Evolutionary conservation across 1,140 invertebrate species (phyloP).

Genomic region (Drosophila watanabei): DNA sequence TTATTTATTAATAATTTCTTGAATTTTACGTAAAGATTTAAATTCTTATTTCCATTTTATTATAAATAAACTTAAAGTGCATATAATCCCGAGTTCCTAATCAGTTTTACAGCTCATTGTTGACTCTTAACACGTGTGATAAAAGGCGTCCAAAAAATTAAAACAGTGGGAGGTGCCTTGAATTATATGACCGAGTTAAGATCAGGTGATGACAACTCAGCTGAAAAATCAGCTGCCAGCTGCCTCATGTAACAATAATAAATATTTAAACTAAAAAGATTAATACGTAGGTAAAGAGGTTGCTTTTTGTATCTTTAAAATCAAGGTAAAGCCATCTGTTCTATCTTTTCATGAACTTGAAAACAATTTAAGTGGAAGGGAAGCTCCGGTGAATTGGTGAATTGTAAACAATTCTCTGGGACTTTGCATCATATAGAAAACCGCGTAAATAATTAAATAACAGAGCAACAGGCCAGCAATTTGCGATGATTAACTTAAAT

Average conservation of each 20-base stretch:
- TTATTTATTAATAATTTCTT: not conserved
- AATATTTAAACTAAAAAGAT: not conserved
- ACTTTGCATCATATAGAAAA: constrained; percentile 2
- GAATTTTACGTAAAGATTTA: not conserved
- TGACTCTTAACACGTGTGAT: not conserved
- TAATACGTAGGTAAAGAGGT: not conserved
- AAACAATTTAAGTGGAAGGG: not conserved
- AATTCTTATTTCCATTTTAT: not conserved
- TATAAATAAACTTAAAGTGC: not conserved
- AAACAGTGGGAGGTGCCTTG: not conserved
- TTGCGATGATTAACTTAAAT: constrained; percentile 22
- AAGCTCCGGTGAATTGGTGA: not conserved
- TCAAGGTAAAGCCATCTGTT: not conserved
- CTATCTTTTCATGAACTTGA: constrained; percentile 2
- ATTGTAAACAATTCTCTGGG: constrained; percentile 20
- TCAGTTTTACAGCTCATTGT: not conserved
- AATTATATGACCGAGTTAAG: constrained; percentile 1
- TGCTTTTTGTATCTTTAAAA: not conserved
- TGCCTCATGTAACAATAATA: not conserved
- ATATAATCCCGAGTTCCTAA: not conserved
- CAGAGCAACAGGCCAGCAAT: constrained; percentile 6
- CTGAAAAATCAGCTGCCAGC: constrained; percentile 25
- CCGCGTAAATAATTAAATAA: constrained; percentile 8
- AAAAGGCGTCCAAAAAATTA: not conserved
- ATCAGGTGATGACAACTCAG: constrained; percentile 3